A percentile compares a stretch with the other conserved stretches of the same genome.
These are phyloP conservation scores for Euborellia annulipes DNA, from an alignment of 1,140 invertebrate species.

Conservation along the genomic window DNA sequence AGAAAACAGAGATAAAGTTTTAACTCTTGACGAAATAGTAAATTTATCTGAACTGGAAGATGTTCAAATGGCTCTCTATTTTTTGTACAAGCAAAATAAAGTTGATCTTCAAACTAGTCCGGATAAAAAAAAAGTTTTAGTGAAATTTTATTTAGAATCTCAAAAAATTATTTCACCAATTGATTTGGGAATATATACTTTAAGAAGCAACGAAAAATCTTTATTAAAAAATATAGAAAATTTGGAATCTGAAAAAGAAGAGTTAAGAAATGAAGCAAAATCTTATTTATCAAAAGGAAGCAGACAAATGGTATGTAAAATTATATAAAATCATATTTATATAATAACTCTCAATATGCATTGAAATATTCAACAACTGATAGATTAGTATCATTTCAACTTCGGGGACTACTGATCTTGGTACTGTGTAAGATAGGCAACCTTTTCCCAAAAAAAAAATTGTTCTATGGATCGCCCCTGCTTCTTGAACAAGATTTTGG, in stretches of 20 bases:
- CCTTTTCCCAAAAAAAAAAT: too few species aligned
- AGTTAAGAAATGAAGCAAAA: constrained; percentile 24
- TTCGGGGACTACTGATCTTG: too few species aligned
- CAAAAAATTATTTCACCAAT: constrained; percentile 1
- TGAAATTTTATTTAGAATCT: constrained; percentile 22
- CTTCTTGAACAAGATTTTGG: too few species aligned
- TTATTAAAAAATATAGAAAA: constrained; percentile 27
- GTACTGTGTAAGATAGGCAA: too few species aligned
- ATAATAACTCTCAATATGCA: too few species aligned
- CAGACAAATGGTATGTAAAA: constrained; percentile 24
- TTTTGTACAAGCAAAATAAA: constrained; percentile 20
- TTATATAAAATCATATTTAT: too few species aligned
- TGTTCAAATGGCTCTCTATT: constrained; percentile 23
- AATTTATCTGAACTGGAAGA: constrained; percentile 10
- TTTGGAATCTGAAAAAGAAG: constrained; percentile 25
- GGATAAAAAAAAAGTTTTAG: constrained; percentile 17
- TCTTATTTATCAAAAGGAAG: constrained; percentile 25
- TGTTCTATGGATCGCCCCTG: too few species aligned
- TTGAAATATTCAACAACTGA: too few species aligned
- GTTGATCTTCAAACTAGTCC: constrained; percentile 14
- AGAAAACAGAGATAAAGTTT: constrained; percentile 18
- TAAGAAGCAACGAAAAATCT: constrained; percentile 25
- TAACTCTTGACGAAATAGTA: constrained; percentile 11
- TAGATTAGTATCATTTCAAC: too few species aligned
- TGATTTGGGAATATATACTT: constrained; percentile 25